Evolutionary conservation across 2,113 vertebrate species (phyloP).

Genomic region (Leuciscus idus): DNA sequence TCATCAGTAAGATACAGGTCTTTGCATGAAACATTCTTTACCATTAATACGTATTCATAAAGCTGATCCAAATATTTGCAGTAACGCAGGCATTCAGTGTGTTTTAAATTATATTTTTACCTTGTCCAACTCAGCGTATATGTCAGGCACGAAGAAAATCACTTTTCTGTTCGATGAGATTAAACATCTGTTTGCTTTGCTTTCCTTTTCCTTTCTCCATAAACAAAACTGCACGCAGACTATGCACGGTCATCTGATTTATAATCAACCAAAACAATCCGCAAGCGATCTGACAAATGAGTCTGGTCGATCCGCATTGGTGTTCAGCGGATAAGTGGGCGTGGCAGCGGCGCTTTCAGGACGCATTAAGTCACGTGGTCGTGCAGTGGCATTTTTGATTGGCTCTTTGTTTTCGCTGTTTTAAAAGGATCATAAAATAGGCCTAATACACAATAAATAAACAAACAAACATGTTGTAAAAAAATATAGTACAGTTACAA

Average conservation of each 20-base stretch:
- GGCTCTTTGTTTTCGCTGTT: neutral
- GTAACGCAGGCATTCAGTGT: neutral
- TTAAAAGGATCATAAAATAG: no score
- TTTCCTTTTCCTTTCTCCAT: constrained; percentile 46
- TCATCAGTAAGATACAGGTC: neutral
- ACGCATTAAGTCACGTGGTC: neutral
- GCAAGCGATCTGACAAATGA: neutral
- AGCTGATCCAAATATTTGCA: neutral
- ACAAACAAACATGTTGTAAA: neutral
- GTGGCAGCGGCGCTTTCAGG: neutral
- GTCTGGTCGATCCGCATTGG: neutral
- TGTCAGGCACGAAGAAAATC: neutral
- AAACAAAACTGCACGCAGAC: constrained; percentile 8
- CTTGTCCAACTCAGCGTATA: neutral
- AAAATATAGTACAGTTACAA: neutral
- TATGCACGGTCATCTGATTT: neutral
- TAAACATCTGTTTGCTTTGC: neutral
- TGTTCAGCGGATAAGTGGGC: neutral
- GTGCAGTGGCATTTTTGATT: neutral
- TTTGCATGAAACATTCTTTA: neutral
- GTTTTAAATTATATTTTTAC: neutral
- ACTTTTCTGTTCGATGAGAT: neutral
- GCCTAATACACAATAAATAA: neutral
- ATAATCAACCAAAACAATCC: neutral
- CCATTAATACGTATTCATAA: neutral